A percentile compares a stretch with the other conserved stretches of the same genome.
Evolutionary conservation across 2,797 vertebrate genomes (phyloP).

Genomic region (Carapus acus): DNA sequence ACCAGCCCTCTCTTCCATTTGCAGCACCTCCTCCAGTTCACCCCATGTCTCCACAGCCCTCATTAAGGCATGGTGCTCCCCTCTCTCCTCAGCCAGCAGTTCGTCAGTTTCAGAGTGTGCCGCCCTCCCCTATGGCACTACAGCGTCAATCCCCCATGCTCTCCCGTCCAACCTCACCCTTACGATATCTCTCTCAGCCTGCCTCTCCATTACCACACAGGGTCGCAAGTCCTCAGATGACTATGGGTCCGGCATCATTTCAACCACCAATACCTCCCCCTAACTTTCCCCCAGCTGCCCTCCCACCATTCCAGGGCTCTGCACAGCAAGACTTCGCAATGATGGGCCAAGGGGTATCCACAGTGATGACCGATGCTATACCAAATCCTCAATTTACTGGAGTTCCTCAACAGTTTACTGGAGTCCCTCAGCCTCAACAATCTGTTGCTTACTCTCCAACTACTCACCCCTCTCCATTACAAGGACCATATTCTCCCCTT

Average conservation of each 20-base stretch:
- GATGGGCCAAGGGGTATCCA: slow-evolving; percentile 61
- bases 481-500: slow-evolving; percentile 50
- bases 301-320: slow-evolving; percentile 45
- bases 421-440: slow-evolving; percentile 33
- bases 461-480: slow-evolving; percentile 48
- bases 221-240: slow-evolving; percentile 51
- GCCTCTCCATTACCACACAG: slow-evolving; percentile 47
- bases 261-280: slow-evolving; percentile 33
- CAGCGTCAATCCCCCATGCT: slow-evolving; percentile 46
- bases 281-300: slow-evolving; percentile 27
- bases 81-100: slow-evolving; percentile 58
- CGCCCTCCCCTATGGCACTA: slow-evolving; percentile 39
- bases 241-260: slow-evolving; percentile 46
- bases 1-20: slow-evolving; percentile 61
- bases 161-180: slow-evolving; percentile 57
- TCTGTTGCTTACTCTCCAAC: slow-evolving; percentile 29
- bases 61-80: slow-evolving; percentile 59
- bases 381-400: slow-evolving; percentile 55
- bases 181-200: slow-evolving; percentile 49
- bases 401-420: slow-evolving; percentile 30
- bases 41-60: slow-evolving; percentile 58
- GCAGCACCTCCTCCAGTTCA: slow-evolving; percentile 50
- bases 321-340: slow-evolving; percentile 58
- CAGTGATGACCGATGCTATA: slow-evolving; percentile 67
- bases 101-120: slow-evolving; percentile 51